Evolutionary conservation across 2,113 vertebrate genomes (phyloP), one percentile per base, ranked within the genome.

Genomic region (Epinephelus moara): DNA sequence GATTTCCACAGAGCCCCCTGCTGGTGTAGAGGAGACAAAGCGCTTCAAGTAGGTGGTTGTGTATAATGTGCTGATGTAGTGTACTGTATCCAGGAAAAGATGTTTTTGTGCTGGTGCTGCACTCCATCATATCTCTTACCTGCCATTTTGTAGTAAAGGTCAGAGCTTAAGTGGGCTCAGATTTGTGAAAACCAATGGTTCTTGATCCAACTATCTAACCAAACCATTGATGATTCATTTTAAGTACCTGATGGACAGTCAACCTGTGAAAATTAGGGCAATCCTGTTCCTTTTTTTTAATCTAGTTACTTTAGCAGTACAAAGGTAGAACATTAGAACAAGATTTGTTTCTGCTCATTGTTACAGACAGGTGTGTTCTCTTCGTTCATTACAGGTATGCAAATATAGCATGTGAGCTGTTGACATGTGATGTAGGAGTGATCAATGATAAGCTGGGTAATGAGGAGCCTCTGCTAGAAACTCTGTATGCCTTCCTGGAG

Each of bases 361-460:
- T 78, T 50, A 80, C 60, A 37, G 15, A 23, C 61, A 42, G 14
- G 21, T 78, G 60, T 84, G 57, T 70, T 80, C 33, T 66, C 19
- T 79, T 53, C 0, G 60, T 88, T 70, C 59, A 40, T 83, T 71
- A 1, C 90, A 99, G 98, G 88, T 97, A 97, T 15, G 94, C 98
- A 30, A 99, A 99, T 94, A 96, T 97, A 21, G 98, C 98, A 82
- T 99, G 98, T 49, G 98, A 99, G 89, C 95, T 99, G 85, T 94
- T 99, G 86, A 99, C 98, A 4, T 97, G 97, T 42, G 98, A 99
- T 11, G 97, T 98, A 91, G 97, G 95, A 0, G 96, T 97, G 90
- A 98, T 99, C 94, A 99, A 97, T 40, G 98, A 99, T 94, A 96
- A 97, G 47, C 94, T 99, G 12, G 98, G 97, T 2, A 97, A 96